Evolutionary conservation across 1,140 invertebrate species (phyloP), one percentile per base, ranked within the genome.

Genomic region (Tachypleus tridentatus): DNA sequence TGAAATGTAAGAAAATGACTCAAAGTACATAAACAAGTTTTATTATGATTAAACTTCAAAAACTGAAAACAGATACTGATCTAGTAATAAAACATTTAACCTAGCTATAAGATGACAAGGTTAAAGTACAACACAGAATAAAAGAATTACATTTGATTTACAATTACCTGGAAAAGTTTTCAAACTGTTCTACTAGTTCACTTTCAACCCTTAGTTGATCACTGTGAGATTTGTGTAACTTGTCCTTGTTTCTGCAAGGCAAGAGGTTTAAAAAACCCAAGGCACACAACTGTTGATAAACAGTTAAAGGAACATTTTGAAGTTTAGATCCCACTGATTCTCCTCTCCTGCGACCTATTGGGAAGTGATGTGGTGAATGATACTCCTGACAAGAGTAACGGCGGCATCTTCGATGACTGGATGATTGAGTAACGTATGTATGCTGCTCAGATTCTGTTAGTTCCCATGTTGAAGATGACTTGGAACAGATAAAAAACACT

Each of bases 391-490:
- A 67, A 11, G 66, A 67, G 51, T 67, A 62, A 58, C 62, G 62
- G 29, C 6, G 29, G 62, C 7, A 9, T 60, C 56, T 6, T n/a
- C 61, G 59, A 5, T 49, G 54, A 9, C 54, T 51, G 49, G 58
- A 47, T 8, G 58, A 29, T 48, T 57, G 48, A 48, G 61, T 50
- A 29, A 59, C 59, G 57, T 64, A 59, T 29, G 75, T 70, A 64
- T 79, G 79, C 69, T 82, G 82, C 67, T 83, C 80, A 7, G 82
- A 83, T 72, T 83, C 82, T 4, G 81, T 83, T 5, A 82, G 67
- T 64, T 81, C 79, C 6, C 73, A 76, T 51, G 78, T 76, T 47
- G 76, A 9, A 11, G 10, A 57, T 11, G 65, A 61, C 8, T 11
- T n/a, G 5, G 64, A 64, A 60, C 66, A 65, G 10, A 67, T 63